A percentile compares a stretch with the other conserved stretches of the same genome.
These are phyloP conservation scores for Euwallacea similis DNA, from an alignment of 1,140 invertebrate species.

Conservation along the genomic window DNA sequence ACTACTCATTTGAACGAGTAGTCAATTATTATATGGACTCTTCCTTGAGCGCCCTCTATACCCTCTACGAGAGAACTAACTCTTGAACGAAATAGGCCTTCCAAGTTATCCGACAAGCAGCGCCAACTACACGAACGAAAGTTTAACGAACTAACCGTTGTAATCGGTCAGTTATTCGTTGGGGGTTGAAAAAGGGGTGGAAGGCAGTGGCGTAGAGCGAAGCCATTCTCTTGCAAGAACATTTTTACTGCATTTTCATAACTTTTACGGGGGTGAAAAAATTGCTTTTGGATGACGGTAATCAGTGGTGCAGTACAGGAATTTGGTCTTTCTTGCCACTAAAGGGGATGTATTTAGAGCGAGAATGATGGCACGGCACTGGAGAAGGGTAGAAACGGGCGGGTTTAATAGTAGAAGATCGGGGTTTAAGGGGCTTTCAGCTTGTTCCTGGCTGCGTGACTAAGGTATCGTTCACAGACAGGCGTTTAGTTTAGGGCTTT, in stretches of 20 bases:
- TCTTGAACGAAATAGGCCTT: slow-evolving; percentile 17
- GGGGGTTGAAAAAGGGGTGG: neutral
- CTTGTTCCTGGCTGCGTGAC: slow-evolving; percentile 20
- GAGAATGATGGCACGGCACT: neutral
- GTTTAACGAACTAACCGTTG: slow-evolving; percentile 20
- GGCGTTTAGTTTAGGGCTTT: neutral
- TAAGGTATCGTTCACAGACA: slow-evolving; percentile 14
- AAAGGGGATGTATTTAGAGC: too few relatives aligned
- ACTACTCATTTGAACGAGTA: too few relatives aligned
- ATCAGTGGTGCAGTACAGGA: too few relatives aligned
- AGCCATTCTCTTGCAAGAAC: too few relatives aligned
- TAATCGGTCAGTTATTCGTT: slow-evolving; percentile 8
- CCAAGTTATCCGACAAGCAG: slow-evolving; percentile 39
- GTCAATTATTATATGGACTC: too few relatives aligned
- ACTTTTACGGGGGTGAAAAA: too few relatives aligned
- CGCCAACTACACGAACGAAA: slow-evolving; percentile 38
- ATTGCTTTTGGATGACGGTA: too few relatives aligned
- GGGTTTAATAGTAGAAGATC: slow-evolving; percentile 15
- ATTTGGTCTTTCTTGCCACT: too few relatives aligned
- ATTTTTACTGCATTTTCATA: too few relatives aligned
- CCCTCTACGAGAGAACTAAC: slow-evolving; percentile 38
- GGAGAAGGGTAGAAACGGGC: neutral
- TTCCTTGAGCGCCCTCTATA: neutral
- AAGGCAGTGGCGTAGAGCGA: neutral
- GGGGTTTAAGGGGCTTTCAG: slow-evolving; percentile 19